These are phyloP conservation scores for Balanococcus diminutus DNA, from an alignment of 2,888 invertebrate species.

Conservation along the genomic window DNA sequence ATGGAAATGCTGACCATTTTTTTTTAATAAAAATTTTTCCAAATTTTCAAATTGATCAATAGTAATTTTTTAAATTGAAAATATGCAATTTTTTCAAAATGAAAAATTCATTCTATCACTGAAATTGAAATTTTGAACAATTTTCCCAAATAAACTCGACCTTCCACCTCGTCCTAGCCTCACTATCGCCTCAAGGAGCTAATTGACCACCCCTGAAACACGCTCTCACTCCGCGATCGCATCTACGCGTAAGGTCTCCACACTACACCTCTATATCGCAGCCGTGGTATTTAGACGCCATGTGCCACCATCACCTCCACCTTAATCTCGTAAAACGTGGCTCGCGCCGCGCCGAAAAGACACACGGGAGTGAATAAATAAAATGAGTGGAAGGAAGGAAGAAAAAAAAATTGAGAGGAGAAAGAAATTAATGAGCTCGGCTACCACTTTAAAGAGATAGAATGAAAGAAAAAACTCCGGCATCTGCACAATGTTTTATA, in stretches of 20 bases:
- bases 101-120: too few species aligned
- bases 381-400: not conserved
- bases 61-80: too few species aligned
- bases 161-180: not conserved
- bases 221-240: not conserved
- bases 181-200: not conserved
- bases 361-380: too few species aligned
- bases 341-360: not conserved
- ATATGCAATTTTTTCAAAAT: too few species aligned
- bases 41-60: too few species aligned
- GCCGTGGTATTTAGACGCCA: not conserved
- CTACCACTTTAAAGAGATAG: not conserved
- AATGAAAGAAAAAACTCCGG: not conserved
- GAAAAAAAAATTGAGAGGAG: not conserved
- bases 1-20: too few species aligned
- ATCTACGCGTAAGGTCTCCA: too few species aligned
- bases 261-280: not conserved
- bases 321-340: not conserved
- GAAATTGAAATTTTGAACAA: too few species aligned
- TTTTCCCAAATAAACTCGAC: too few species aligned
- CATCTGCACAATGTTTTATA: constrained; percentile 26
- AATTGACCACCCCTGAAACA: not conserved
- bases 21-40: too few species aligned
- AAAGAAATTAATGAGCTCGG: not conserved
- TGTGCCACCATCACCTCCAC: not conserved